Evolutionary conservation across 2,888 invertebrate genomes (phyloP).

Genomic region (Caenorhabditis doughertyi): DNA sequence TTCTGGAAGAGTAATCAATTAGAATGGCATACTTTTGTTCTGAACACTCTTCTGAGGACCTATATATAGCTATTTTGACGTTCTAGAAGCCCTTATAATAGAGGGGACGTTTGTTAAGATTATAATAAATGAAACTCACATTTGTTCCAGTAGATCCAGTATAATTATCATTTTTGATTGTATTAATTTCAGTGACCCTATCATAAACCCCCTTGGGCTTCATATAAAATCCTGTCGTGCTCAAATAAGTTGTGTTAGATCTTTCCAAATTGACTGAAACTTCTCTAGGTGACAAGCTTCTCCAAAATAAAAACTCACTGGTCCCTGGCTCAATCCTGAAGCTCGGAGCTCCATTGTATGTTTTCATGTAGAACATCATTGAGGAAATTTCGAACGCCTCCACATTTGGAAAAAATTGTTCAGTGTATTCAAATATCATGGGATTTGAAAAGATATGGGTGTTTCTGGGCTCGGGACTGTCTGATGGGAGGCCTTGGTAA

Average conservation of each 20-base stretch:
- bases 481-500: conserved; percentile 15
- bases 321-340: conserved; percentile 9
- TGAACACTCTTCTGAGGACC: no score
- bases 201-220: not conserved
- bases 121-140: no score
- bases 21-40: no score
- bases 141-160: conserved; percentile 12
- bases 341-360: not conserved
- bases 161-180: not conserved
- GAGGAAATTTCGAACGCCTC: conserved; percentile 20
- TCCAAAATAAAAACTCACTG: not conserved
- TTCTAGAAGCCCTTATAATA: not conserved
- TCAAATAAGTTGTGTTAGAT: conserved; percentile 7
- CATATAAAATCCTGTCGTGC: conserved; percentile 51
- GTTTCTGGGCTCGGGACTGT: not conserved
- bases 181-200: conserved; percentile 4
- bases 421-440: not conserved
- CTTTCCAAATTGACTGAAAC: conserved; percentile 16
- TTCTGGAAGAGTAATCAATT: no score
- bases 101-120: no score
- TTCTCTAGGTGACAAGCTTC: no score
- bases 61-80: no score
- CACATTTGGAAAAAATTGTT: not conserved
- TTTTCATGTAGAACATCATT: conserved; percentile 14
- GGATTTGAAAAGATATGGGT: conserved; percentile 44